These are phyloP conservation scores for Brachypodius melanocephalos DNA, from an alignment of 2,113 vertebrate species.

Conservation along the genomic window DNA sequence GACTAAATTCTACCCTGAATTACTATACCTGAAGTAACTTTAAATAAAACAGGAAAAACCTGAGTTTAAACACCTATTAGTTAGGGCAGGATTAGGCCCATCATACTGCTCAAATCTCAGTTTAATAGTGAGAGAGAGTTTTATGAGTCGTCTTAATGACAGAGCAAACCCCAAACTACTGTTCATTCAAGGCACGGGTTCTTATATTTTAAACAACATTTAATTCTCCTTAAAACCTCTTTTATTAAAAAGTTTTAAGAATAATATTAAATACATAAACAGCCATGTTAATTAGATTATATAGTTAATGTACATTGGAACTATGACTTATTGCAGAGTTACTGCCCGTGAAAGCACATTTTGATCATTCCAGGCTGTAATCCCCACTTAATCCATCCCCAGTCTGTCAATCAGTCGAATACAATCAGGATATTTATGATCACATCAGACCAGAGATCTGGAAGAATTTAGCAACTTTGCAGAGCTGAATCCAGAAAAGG, in stretches of 20 bases:
- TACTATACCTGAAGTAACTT: neutral
- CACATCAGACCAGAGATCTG: slow-evolving; percentile 71
- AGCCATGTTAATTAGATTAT: slow-evolving; percentile 74
- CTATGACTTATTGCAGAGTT: slow-evolving; percentile 63
- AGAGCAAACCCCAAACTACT: slow-evolving; percentile 1
- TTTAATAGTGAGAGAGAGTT: slow-evolving; percentile 4
- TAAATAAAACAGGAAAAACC: neutral
- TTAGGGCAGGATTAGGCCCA: neutral
- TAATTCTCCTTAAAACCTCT: slow-evolving; percentile 66
- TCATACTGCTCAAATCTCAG: neutral
- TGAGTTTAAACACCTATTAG: neutral
- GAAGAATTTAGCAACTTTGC: slow-evolving; percentile 74
- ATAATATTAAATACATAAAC: slow-evolving; percentile 72
- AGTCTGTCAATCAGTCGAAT: slow-evolving; percentile 73
- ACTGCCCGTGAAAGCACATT: slow-evolving; percentile 72
- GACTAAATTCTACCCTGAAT: neutral
- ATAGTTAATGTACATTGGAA: slow-evolving; percentile 68
- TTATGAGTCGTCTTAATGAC: slow-evolving; percentile 8
- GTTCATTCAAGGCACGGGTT: slow-evolving; percentile 29
- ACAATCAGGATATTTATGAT: slow-evolving; percentile 76
- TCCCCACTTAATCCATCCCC: slow-evolving; percentile 71
- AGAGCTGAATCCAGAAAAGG: slow-evolving; percentile 64
- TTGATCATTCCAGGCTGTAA: slow-evolving; percentile 72
- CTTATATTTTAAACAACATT: slow-evolving; percentile 50
- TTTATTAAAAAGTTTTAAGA: slow-evolving; percentile 69